A percentile compares a stretch with the other conserved stretches of the same genome.
Conservation (phyloP, 1,140 invertebrate genomes). For the Pseudomyrmex sp. region DNA sequence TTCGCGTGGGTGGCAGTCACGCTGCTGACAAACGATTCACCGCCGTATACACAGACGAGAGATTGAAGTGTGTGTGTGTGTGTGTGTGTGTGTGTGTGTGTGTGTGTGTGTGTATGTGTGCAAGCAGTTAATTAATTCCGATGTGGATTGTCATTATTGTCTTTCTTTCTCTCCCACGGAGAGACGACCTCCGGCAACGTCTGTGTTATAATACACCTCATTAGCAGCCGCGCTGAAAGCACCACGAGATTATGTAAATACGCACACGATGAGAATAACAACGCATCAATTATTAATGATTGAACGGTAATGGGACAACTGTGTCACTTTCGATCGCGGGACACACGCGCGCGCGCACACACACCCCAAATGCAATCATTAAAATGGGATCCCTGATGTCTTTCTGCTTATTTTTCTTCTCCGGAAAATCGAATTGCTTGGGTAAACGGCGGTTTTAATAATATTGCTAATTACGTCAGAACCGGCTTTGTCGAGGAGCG, state of each 20-base stretch:
- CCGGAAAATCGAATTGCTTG: not conserved
- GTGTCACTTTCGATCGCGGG: slow-evolving; percentile 43
- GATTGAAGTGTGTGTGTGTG: not conserved
- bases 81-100: too few relatives aligned
- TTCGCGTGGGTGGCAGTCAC: too few relatives aligned
- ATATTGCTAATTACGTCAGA: not conserved
- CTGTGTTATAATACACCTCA: not conserved
- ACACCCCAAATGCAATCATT: not conserved
- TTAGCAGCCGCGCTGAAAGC: not conserved
- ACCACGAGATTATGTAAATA: slow-evolving; percentile 57
- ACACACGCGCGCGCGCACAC: not conserved
- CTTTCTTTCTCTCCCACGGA: slow-evolving; percentile 21
- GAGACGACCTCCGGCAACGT: slow-evolving; percentile 5
- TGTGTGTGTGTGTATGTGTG: not conserved
- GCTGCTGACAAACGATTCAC: too few relatives aligned
- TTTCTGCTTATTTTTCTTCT: too few relatives aligned
- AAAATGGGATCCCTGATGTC: not conserved
- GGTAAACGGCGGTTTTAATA: slow-evolving; percentile 1
- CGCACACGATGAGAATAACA: slow-evolving; percentile 14
- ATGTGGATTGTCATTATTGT: slow-evolving; percentile 30
- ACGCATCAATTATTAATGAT: slow-evolving; percentile 52
- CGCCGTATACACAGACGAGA: not conserved
- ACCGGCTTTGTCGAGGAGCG: not conserved
- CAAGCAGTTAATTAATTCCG: slow-evolving; percentile 33
- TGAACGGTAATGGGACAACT: slow-evolving; percentile 55